A percentile compares a stretch with the other conserved stretches of the same genome.
Evolutionary conservation across 2,888 invertebrate genomes (phyloP).

Genomic region (Nowickia ferox): DNA sequence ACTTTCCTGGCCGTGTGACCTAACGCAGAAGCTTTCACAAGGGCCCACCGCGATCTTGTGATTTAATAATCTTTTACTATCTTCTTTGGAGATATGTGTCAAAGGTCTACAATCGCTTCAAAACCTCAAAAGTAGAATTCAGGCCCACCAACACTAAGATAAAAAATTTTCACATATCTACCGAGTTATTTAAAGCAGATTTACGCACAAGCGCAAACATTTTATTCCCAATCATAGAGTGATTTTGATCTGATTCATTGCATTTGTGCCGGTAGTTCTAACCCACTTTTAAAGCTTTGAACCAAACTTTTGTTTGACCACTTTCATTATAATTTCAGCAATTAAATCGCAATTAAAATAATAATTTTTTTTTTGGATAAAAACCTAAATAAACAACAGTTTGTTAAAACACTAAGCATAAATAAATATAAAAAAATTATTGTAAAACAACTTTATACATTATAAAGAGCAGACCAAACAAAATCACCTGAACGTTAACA

Average conservation of each 20-base stretch:
- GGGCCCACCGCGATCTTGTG: no score
- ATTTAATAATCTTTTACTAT: no score
- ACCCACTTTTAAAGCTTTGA: not conserved
- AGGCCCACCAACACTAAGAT: no score
- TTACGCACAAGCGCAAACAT: no score
- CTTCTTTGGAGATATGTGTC: no score
- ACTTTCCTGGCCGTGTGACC: no score
- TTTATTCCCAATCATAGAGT: not conserved
- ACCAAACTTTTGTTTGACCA: not conserved
- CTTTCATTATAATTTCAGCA: not conserved
- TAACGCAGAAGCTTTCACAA: no score
- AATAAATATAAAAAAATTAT: not conserved
- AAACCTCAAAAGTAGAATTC: no score
- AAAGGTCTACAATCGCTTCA: no score
- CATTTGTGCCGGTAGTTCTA: conserved; percentile 3
- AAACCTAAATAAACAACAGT: conserved; percentile 8
- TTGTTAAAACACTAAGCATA: not conserved
- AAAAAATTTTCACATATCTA: no score
- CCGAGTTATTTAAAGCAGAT: no score
- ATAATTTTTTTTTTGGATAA: not conserved
- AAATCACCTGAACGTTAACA: conserved; percentile 27
- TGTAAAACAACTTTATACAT: conserved; percentile 12
- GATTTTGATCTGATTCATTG: conserved; percentile 1
- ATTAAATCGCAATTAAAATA: conserved; percentile 41
- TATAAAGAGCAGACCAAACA: conserved; percentile 22